A percentile compares a stretch with the other conserved stretches of the same genome.
Conservation (phyloP, 2,888 invertebrate species). For the Pteria penguin region DNA sequence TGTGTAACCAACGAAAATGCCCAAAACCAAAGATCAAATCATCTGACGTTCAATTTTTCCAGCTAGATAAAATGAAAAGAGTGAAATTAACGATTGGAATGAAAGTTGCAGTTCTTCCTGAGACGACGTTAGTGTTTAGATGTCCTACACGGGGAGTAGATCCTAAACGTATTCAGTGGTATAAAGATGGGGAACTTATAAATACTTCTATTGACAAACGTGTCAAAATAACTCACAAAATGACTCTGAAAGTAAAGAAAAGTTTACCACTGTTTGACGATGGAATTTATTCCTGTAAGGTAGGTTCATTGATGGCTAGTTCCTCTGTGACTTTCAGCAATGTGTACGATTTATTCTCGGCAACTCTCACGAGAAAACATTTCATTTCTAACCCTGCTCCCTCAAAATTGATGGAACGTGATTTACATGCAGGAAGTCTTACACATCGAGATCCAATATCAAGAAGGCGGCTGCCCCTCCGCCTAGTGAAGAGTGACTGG, state of each 20-base stretch:
- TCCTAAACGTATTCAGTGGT: constrained; percentile 71
- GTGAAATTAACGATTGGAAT: constrained; percentile 70
- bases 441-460: constrained; percentile 66
- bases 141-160: constrained; percentile 72
- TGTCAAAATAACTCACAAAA: constrained; percentile 57
- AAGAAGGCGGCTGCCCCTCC: constrained; percentile 56
- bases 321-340: constrained; percentile 65
- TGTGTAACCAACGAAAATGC: constrained; percentile 63
- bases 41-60: constrained; percentile 66
- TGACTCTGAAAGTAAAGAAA: constrained; percentile 64
- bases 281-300: constrained; percentile 72
- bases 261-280: constrained; percentile 64
- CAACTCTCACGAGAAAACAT: constrained; percentile 62
- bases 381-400: constrained; percentile 41
- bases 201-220: constrained; percentile 54
- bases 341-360: constrained; percentile 63
- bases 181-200: constrained; percentile 60
- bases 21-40: constrained; percentile 65
- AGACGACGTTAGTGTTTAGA: constrained; percentile 68
- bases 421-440: constrained; percentile 31
- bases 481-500: constrained; percentile 67
- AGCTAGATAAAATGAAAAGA: constrained; percentile 65
- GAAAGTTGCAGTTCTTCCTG: constrained; percentile 69
- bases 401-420: constrained; percentile 15
- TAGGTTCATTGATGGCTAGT: constrained; percentile 64